Percentiles rank a stretch among this genome's conserved stretches.
phyloP scores from a whole-genome alignment of 2,888 invertebrate species.

The Ditylenchus weischeri region DNA sequence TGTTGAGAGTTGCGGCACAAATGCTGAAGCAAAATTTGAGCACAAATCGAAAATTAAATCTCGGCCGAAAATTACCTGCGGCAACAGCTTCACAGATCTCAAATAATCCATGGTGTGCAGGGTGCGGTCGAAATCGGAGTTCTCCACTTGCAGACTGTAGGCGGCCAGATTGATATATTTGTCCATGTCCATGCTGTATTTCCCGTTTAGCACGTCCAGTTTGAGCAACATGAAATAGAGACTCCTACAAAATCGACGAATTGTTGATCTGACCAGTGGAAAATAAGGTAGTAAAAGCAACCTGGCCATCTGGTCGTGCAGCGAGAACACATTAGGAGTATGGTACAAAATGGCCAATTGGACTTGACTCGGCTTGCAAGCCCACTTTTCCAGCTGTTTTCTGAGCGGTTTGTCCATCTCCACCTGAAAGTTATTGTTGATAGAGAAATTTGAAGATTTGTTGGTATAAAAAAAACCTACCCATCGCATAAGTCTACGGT shows the following conservation, averaged over 20 bases:
- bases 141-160: slow-evolving; percentile 92
- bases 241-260: slow-evolving; percentile 65
- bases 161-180: slow-evolving; percentile 87
- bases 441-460: slow-evolving; percentile 87
- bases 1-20: slow-evolving; percentile 44
- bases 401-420: slow-evolving; percentile 78
- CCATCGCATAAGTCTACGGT: slow-evolving; percentile 68
- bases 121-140: slow-evolving; percentile 85
- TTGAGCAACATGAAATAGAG: slow-evolving; percentile 93
- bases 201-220: slow-evolving; percentile 86
- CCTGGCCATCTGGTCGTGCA: slow-evolving; percentile 89
- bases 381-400: slow-evolving; percentile 88
- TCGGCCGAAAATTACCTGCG: slow-evolving; percentile 73
- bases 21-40: slow-evolving; percentile 35
- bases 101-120: slow-evolving; percentile 86
- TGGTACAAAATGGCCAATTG: slow-evolving; percentile 91
- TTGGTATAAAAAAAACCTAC: slow-evolving; percentile 48
- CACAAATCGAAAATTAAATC: no score
- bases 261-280: no score
- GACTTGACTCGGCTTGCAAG: slow-evolving; percentile 65
- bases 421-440: slow-evolving; percentile 70
- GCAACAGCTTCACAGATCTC: slow-evolving; percentile 83
- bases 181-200: slow-evolving; percentile 71
- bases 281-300: slow-evolving; percentile 44
- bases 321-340: slow-evolving; percentile 79